A percentile compares a stretch with the other conserved stretches of the same genome.
Evolutionary conservation across 2,113 vertebrate species (phyloP).

Genomic region (Budorcas taxicolor): DNA sequence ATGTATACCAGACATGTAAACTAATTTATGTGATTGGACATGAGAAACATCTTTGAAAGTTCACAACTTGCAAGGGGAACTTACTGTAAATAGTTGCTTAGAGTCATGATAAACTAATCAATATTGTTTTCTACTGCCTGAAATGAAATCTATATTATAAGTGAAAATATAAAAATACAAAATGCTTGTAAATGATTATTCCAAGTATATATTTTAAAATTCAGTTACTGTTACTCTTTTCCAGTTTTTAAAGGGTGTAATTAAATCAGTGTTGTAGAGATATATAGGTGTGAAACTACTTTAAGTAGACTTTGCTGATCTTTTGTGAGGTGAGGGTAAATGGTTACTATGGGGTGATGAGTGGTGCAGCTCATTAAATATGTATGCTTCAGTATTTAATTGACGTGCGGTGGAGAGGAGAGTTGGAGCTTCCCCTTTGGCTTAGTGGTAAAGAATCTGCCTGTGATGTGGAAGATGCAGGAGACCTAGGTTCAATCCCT

Average conservation of each 20-base stretch:
- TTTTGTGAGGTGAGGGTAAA: not conserved
- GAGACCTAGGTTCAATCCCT: not conserved
- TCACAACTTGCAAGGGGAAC: not conserved
- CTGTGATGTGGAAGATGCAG: not conserved
- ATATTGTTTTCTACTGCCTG: not conserved
- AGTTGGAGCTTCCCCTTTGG: not conserved
- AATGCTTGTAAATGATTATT: not conserved
- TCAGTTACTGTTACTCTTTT: not conserved
- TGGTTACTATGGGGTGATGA: not conserved
- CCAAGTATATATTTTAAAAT: not conserved
- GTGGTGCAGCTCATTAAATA: not conserved
- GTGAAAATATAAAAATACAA: not conserved
- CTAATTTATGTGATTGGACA: not conserved
- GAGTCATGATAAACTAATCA: not conserved
- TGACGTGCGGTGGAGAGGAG: not conserved
- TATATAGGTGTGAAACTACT: not conserved
- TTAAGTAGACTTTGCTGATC: not conserved
- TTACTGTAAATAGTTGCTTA: not conserved
- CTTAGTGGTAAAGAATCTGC: not conserved
- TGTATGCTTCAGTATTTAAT: not conserved
- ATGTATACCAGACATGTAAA: not conserved
- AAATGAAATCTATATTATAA: slow-evolving; percentile 14
- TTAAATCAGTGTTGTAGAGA: not conserved
- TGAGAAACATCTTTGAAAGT: not conserved
- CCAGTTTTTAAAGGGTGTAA: not conserved